These are phyloP conservation scores for Turritopsis rubra DNA, from an alignment of 30 jellyfish, hydroid and myxozoan species.

Conservation along the genomic window DNA sequence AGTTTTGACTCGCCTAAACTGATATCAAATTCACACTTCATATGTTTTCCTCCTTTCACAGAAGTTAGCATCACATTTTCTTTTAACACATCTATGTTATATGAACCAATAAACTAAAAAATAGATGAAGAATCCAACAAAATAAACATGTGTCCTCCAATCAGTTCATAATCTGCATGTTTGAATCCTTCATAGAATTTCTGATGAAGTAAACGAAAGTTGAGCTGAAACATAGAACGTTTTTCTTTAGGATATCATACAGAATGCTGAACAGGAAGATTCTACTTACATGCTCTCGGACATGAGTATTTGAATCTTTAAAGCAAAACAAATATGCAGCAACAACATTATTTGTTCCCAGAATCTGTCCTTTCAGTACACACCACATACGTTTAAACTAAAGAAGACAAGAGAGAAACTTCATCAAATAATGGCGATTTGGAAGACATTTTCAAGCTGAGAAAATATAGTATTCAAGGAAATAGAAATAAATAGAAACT, in stretches of 20 bases:
- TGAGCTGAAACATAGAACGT: too few relatives aligned
- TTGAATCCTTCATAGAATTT: too few relatives aligned
- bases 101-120: conserved; percentile 11
- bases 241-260: too few relatives aligned
- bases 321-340: conserved; percentile 13
- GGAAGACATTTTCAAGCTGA: too few relatives aligned
- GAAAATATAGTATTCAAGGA: too few relatives aligned
- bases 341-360: not conserved
- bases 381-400: conserved; percentile 3
- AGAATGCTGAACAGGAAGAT: not conserved
- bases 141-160: too few relatives aligned
- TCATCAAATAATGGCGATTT: too few relatives aligned
- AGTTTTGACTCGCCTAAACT: not conserved
- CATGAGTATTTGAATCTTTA: not conserved
- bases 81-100: not conserved
- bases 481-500: too few relatives aligned
- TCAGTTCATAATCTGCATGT: too few relatives aligned
- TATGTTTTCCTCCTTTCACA: not conserved
- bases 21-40: not conserved
- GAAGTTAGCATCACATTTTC: not conserved
- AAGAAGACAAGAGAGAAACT: not conserved
- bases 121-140: too few relatives aligned
- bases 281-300: not conserved
- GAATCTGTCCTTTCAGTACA: conserved; percentile 8
- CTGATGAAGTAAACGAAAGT: too few relatives aligned